phyloP scores from a whole-genome alignment of 53 echinoderm and acorn worm species.

The Temnopleurus reevesii region DNA sequence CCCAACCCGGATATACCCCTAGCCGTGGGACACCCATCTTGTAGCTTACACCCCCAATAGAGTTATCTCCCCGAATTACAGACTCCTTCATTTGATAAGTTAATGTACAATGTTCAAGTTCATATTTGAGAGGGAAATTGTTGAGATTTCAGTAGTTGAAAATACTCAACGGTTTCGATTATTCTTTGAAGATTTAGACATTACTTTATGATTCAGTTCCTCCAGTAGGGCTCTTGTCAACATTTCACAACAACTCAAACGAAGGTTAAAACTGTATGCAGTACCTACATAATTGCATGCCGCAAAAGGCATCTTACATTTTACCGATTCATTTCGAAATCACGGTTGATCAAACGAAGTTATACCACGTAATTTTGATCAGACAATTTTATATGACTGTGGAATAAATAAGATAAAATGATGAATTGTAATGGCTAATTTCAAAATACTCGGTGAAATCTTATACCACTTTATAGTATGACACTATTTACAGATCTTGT shows the following conservation, averaged over 20 bases:
- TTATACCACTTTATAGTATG: not conserved
- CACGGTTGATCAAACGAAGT: not conserved
- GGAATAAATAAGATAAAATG: not conserved
- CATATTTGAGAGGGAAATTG: too few relatives aligned
- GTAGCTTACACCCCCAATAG: not conserved
- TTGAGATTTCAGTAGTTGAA: too few relatives aligned
- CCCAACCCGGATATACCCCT: constrained; percentile 5
- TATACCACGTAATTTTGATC: too few relatives aligned
- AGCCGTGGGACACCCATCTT: not conserved
- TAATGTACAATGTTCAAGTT: too few relatives aligned
- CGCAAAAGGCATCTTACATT: not conserved
- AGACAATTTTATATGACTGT: not conserved
- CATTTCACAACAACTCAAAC: too few relatives aligned
- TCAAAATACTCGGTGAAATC: not conserved
- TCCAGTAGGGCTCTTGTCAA: too few relatives aligned
- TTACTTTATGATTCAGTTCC: too few relatives aligned
- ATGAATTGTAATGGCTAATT: not conserved
- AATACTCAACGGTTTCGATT: too few relatives aligned
- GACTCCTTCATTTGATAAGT: not conserved
- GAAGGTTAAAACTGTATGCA: not conserved
- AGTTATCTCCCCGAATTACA: too few relatives aligned
- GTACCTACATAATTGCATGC: not conserved
- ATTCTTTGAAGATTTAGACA: too few relatives aligned
- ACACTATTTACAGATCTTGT: not conserved
- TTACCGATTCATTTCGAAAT: not conserved